Evolutionary conservation across 2,888 invertebrate genomes (phyloP), one percentile per base, ranked within the genome.

Genomic region (Gastrophysa polygoni): DNA sequence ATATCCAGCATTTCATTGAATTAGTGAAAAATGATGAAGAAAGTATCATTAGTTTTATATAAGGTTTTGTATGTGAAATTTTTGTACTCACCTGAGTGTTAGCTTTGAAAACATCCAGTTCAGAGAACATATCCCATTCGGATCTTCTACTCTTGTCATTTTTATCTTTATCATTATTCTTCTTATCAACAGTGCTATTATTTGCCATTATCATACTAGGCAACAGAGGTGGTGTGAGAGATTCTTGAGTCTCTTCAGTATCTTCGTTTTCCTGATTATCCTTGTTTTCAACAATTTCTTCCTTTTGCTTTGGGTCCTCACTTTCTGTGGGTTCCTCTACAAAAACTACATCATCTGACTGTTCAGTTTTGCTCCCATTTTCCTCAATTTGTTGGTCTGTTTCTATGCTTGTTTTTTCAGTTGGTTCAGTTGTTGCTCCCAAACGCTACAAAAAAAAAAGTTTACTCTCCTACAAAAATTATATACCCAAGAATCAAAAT

Each of bases 101-200:
- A 29, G 73, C 76, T 68, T 80, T 82, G 80, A 93, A 92, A 80
- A 91, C 92, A 75, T 94, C 93, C 69, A 92, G 92, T 76, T 96
- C 96, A 38, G 96, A 95, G 83, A 96, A 94, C 92, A 94, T 94
- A 75, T 94, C 94, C 91, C 93, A 93, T 72, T 91, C 90, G 11
- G 86, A 83, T n/a, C 84, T 81, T 74, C 87, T 87, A 17, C 64
- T 63, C 66, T 77, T 80, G 61, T 76, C 74, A 57, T 72, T 66
- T 51, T 76, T 78, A 44, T 73, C 74, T 57, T 72, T 66, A 49
- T 76, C 78, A 46, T 73, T 68, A 73, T 78, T 56, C 69, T 68
- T 71, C 38, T 78, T 77, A 2, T 75, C 76, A 46, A 75, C n/a
- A n/a, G n/a, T n/a, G n/a, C n/a, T 69, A 48, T 51, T 57, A 24